Conservation (phyloP, 2,888 invertebrate species). For the Chironomus riparius region DNA sequence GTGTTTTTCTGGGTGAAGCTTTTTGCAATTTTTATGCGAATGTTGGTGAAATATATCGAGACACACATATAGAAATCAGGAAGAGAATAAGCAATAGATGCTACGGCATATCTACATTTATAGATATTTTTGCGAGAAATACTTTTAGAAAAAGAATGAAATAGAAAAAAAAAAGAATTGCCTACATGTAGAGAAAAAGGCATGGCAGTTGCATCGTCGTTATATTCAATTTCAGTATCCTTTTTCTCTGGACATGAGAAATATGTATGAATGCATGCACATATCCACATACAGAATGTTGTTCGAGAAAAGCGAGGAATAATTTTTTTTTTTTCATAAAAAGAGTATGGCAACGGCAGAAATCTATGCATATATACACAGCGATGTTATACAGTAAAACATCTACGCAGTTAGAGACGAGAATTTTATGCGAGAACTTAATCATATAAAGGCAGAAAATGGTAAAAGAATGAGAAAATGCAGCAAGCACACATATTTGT, state of each 20-base stretch:
- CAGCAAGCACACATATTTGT: not conserved
- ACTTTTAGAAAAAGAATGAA: not conserved
- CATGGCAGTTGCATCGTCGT: not conserved
- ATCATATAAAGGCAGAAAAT: constrained; percentile 1
- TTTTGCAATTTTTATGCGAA: constrained; percentile 24
- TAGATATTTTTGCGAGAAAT: not conserved
- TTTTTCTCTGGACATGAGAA: not conserved
- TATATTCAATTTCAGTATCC: constrained; percentile 12
- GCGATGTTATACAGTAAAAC: no score
- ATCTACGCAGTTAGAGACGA: not conserved
- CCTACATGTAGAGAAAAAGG: not conserved
- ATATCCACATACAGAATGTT: not conserved
- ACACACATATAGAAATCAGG: not conserved
- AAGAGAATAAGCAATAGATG: not conserved
- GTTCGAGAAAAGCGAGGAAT: not conserved
- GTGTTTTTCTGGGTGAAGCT: constrained; percentile 1
- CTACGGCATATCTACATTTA: not conserved
- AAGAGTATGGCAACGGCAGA: no score
- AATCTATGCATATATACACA: no score
- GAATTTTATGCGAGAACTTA: constrained; percentile 12
- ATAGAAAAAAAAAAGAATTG: no score
- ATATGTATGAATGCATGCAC: not conserved
- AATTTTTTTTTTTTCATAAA: not conserved
- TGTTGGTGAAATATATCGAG: not conserved
- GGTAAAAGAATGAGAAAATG: not conserved